phyloP scores from a whole-genome alignment of 2,797 vertebrate species.

The Sebastes wilsoni region DNA sequence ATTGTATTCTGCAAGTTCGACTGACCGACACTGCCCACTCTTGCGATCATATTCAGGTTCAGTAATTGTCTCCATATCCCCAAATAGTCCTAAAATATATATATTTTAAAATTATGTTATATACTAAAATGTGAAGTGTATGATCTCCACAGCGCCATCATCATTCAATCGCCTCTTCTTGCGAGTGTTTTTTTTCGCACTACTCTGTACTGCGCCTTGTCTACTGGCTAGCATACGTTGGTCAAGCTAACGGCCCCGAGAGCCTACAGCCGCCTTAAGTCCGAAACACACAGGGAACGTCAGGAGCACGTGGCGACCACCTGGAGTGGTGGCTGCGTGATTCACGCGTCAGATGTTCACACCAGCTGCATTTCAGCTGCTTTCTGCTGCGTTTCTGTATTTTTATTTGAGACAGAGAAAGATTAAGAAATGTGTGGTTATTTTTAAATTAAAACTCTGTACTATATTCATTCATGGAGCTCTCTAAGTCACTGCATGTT shows the following conservation, averaged over 20 bases:
- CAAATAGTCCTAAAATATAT: neutral
- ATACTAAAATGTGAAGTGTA: neutral
- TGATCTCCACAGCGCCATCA: neutral
- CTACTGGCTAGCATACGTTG: neutral
- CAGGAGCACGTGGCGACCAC: no score
- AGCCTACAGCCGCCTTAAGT: neutral
- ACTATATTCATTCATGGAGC: no score
- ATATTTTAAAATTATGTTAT: neutral
- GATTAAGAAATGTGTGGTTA: no score
- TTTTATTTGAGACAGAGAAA: no score
- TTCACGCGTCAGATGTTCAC: no score
- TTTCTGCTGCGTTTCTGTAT: no score
- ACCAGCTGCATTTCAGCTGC: no score
- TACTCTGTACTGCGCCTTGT: neutral
- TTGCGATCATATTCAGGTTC: slow-evolving; percentile 31
- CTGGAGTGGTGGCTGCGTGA: no score
- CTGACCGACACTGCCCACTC: slow-evolving; percentile 15
- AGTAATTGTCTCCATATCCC: neutral
- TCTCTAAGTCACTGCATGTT: no score
- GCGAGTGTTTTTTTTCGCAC: no score
- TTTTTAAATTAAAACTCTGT: no score
- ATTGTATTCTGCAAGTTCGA: slow-evolving; percentile 64
- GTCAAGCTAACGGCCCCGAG: neutral
- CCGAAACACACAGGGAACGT: no score
- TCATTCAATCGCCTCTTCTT: neutral